phyloP scores from a whole-genome alignment of 2,797 vertebrate species.

The Ataeniobius toweri region DNA sequence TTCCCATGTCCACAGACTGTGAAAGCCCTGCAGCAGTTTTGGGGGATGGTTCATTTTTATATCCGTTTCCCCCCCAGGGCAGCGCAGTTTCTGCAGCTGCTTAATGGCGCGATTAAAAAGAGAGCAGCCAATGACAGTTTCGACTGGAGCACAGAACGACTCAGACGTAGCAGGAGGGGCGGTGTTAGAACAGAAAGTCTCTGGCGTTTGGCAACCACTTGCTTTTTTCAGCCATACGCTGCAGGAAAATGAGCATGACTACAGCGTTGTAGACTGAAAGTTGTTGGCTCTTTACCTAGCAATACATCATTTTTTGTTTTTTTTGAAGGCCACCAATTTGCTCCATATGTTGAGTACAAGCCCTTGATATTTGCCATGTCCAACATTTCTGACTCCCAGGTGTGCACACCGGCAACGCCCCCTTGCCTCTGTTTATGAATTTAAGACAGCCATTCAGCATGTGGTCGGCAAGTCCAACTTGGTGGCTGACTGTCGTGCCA shows the following conservation, averaged over 20 bases:
- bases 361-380: neutral
- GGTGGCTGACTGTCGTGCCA: too few relatives aligned
- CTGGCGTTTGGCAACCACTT: neutral
- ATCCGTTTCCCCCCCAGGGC: neutral
- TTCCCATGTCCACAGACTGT: neutral
- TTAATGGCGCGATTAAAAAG: neutral
- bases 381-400: too few relatives aligned
- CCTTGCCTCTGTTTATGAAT: too few relatives aligned
- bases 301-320: neutral
- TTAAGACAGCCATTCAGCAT: too few relatives aligned
- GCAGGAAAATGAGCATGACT: neutral
- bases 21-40: neutral
- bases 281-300: neutral
- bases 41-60: neutral
- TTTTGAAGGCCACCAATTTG: neutral
- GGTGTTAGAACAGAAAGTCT: neutral
- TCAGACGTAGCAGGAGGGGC: neutral
- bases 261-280: neutral
- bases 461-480: too few relatives aligned
- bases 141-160: neutral
- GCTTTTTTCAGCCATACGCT: neutral
- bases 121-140: neutral
- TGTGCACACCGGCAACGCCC: too few relatives aligned
- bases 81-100: neutral
- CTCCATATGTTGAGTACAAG: neutral